Evolutionary conservation across 2,797 vertebrate genomes (phyloP).

Genomic region (Neostethus bicornis): DNA sequence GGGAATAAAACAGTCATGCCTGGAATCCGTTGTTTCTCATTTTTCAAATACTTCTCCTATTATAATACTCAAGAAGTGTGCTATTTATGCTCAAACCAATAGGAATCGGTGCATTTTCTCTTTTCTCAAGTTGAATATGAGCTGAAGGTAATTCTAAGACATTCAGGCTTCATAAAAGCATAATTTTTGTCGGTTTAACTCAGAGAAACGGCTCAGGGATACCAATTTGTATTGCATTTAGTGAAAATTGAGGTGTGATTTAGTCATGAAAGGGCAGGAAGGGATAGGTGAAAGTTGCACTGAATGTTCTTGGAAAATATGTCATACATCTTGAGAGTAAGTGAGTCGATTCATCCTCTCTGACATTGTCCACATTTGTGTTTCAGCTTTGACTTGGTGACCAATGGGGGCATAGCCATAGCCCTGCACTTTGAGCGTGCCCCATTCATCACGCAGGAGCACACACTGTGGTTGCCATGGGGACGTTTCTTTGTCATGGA

Average conservation of each 20-base stretch:
- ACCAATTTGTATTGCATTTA: constrained; percentile 19
- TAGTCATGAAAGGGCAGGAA: constrained; percentile 38
- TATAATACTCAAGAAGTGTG: constrained; percentile 43
- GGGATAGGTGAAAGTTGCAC: constrained; percentile 19
- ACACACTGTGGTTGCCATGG: constrained; percentile 97
- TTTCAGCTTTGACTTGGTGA: constrained; percentile 95
- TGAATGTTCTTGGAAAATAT: constrained; percentile 1
- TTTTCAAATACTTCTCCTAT: constrained; percentile 39
- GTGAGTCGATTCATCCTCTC: constrained; percentile 18
- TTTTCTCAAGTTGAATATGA: constrained; percentile 45
- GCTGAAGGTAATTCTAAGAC: constrained; percentile 54
- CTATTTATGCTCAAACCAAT: constrained; percentile 47
- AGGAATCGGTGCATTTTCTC: constrained; percentile 37
- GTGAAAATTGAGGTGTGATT: constrained; percentile 15
- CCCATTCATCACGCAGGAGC: constrained; percentile 97
- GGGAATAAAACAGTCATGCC: constrained; percentile 30
- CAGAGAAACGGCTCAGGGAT: neutral
- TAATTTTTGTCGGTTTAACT: neutral
- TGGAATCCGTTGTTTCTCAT: constrained; percentile 28
- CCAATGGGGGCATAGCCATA: constrained; percentile 91
- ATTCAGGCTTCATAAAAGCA: constrained; percentile 7
- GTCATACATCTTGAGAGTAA: constrained; percentile 10
- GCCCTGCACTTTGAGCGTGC: constrained; percentile 93
- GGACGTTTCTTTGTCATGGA: constrained; percentile 99
- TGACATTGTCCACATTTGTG: constrained; percentile 35